Base-by-base conservation (phyloP, 2,113 vertebrate genomes). In the Clarias macrocephalus region DNA sequence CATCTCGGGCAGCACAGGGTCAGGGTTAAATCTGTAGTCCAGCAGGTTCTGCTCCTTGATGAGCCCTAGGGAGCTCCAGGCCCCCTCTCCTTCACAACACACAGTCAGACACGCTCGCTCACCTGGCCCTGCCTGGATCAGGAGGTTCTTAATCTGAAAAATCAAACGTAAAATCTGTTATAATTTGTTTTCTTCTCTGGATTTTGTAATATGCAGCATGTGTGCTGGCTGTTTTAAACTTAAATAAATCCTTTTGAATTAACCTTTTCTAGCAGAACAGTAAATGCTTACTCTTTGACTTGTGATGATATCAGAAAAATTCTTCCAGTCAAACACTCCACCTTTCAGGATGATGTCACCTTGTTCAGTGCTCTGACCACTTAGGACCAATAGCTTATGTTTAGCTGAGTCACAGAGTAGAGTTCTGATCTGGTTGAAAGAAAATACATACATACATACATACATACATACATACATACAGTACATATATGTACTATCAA, bases 351-450 rank as follows among this genome's bases (percentile, higher is more conserved):
- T 93, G 89, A 99, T 89, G 88, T 97, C 97, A 88, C 96, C 96
- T 85, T 97, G 96, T 68, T 98, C 97, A 75, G 96, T 96, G 91
- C 94, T 97, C 91, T 97, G 97, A n/a, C 97, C 97, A 73, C 97
- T 97, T 85, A 99, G 92, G 86, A 99, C 94, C 81, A 99, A 91
- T 63, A 99, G 92, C 92, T 99, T 99, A 92, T 97, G 93, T 76
- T 93, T 94, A 79, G 97, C 95, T 23, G 92, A 85, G 91, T 96
- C 96, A n/a, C 95, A 96, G 89, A 99, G 91, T 86, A 98, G 94
- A n/a, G 95, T 93, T 87, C 92, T 92, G 88, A 97, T 95, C 98
- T 99, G 90, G 81, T 23, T 60, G 15, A 65, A 19, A 82, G 12
- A 77, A 65, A 3, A 91, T 65, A 11, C 33, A 80, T 48, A n/a